Evolutionary conservation across 2,797 vertebrate genomes (phyloP), one percentile per base, ranked within the genome.

Genomic region (Pogoniulus pusillus): DNA sequence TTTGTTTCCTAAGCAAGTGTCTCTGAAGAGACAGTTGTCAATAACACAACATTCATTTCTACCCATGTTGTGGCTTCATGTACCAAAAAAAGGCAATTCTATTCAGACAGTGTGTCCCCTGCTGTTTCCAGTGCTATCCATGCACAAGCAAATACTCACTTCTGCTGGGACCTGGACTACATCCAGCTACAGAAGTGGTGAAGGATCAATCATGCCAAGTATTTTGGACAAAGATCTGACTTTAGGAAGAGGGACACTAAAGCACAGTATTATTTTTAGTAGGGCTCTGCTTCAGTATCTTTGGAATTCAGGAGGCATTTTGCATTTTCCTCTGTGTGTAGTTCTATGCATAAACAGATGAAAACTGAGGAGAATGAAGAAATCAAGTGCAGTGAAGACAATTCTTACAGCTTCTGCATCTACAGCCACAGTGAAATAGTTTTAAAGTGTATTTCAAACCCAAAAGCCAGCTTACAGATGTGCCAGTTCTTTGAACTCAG

Each of bases 1-100:
- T 81, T 94, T 88, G 83, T 76, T 62, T 86, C 84, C 51, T 63
- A 77, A 74, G 72, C 81, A 89, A 55, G 71, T 51, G 35, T 68
- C 64, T 87, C 81, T 88, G 68, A 63, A 87, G 84, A 74, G 30
- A 59, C 55, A 37, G 24, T 20, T 80, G 37, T 72, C 1, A 20
- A 4, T 39, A 60, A 51, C 66, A 45, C 58, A 70, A 55, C 34
- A 17, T 55, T 76, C 80, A 27, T 26, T 75, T 62, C 75, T 47
- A 43, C 58, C 30, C 57, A 30, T 20, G 55, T 79, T 7, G 23
- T 11, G 13, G 41, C 39, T 72, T 76, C 23, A 45, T 1, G 4
- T 51, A 59, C 47, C 5, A 27, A 53, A 32, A 59, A 22, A 32
- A 29, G 41, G 6, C 13, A 19, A 0, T 59, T 87, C 59, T 79